Conservation (phyloP, 2,113 vertebrate species). For the Phylloscopus trochilus region DNA sequence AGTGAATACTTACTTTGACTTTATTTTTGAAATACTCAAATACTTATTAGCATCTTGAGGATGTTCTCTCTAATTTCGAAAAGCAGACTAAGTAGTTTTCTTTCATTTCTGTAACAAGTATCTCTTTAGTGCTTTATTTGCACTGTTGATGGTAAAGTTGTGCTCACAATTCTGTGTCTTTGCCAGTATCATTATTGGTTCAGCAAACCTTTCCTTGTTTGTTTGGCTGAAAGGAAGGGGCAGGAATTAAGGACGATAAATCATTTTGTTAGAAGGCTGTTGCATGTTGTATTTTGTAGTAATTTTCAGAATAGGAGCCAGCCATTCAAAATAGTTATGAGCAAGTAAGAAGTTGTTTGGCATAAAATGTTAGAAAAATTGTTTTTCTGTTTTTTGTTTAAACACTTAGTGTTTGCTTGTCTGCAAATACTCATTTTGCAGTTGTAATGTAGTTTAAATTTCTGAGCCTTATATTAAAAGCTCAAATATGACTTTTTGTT, state of each 20-base stretch:
- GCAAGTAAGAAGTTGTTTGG: background rate
- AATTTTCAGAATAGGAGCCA: background rate
- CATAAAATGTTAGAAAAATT: background rate
- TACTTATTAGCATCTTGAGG: background rate
- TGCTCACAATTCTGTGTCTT: background rate
- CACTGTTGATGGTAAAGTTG: background rate
- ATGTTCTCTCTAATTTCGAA: background rate
- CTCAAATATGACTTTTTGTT: background rate
- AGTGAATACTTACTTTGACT: background rate
- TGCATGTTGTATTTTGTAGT: background rate
- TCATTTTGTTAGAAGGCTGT: background rate
- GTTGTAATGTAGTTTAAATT: background rate
- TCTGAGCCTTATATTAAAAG: background rate
- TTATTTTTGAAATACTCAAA: background rate
- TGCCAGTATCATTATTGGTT: conserved; percentile 27
- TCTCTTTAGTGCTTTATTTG: background rate
- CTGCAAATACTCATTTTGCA: background rate
- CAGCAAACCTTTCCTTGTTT: conserved; percentile 28
- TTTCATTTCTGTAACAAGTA: background rate
- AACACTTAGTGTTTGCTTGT: background rate
- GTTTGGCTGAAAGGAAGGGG: conserved; percentile 1
- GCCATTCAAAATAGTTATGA: background rate
- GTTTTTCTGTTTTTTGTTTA: background rate
- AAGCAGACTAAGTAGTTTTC: background rate
- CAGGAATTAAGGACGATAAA: background rate